Percentiles rank a stretch among this genome's conserved stretches.
These are phyloP conservation scores for Myiothlypis chrysogaster DNA, from an alignment of 2,797 vertebrate species.

Conservation along the genomic window DNA sequence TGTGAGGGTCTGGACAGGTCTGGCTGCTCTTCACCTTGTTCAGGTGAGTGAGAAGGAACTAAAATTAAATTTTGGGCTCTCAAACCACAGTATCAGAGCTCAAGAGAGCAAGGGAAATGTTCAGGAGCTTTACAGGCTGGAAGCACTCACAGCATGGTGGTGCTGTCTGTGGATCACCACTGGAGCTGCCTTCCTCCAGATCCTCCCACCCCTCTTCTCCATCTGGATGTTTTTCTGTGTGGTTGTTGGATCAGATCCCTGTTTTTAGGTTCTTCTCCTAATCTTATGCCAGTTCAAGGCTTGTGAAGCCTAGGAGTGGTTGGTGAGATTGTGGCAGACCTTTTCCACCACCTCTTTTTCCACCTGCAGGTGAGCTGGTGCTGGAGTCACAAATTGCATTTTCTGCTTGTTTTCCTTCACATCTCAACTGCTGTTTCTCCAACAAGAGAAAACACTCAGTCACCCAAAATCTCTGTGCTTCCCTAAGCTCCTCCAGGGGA, in stretches of 20 bases:
- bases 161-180: not conserved
- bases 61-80: not conserved
- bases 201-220: not conserved
- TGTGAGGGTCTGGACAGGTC: not conserved
- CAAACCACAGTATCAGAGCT: not conserved
- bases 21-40: not conserved
- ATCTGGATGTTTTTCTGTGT: accelerated
- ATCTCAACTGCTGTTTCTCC: not conserved
- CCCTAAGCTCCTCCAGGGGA: not conserved
- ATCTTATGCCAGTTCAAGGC: not conserved
- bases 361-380: not conserved
- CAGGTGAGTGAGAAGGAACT: not conserved
- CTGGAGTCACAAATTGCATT: not conserved
- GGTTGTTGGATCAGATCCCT: not conserved
- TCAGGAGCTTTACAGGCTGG: not conserved
- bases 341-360: not conserved
- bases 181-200: accelerated
- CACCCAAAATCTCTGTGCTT: not conserved
- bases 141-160: accelerated
- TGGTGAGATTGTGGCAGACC: not conserved
- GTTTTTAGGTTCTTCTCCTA: not conserved
- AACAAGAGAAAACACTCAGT: not conserved
- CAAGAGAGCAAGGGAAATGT: not conserved
- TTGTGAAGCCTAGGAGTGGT: not conserved
- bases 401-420: not conserved